Percentiles rank a stretch among this genome's conserved stretches.
Evolutionary conservation across 2,888 invertebrate species (phyloP).

Genomic region (Ischnura elegans): DNA sequence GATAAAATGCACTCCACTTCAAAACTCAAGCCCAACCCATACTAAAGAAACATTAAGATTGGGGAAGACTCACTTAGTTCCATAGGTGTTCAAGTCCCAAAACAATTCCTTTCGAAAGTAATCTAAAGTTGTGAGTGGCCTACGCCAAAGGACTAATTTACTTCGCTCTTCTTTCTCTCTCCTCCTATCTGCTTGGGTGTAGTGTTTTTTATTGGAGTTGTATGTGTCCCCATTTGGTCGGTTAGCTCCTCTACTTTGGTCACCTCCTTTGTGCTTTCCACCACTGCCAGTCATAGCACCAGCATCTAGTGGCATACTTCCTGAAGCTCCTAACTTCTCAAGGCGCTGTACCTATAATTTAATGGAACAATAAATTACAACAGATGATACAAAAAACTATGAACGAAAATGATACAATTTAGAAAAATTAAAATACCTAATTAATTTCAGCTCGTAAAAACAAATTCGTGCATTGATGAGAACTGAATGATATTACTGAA

Average conservation of each 20-base stretch:
- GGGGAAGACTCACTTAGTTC: slow-evolving; percentile 79
- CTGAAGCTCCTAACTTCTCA: slow-evolving; percentile 43
- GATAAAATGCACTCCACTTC: too few relatives aligned
- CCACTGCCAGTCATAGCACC: slow-evolving; percentile 36
- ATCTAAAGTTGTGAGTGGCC: slow-evolving; percentile 88
- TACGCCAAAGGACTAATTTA: slow-evolving; percentile 88
- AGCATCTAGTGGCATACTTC: slow-evolving; percentile 43
- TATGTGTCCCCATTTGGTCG: slow-evolving; percentile 60
- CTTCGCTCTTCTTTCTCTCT: slow-evolving; percentile 82
- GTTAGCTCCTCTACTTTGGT: slow-evolving; percentile 1
- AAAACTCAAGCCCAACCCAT: too few relatives aligned
- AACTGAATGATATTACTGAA: too few relatives aligned
- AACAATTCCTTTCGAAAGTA: slow-evolving; percentile 89
- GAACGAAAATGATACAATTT: too few relatives aligned
- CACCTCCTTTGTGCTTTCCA: slow-evolving; percentile 59
- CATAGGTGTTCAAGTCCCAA: slow-evolving; percentile 82
- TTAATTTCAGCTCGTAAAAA: too few relatives aligned
- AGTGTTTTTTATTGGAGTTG: neutral
- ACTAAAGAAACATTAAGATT: neutral
- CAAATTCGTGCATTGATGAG: too few relatives aligned
- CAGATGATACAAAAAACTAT: too few relatives aligned
- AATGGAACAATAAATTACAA: too few relatives aligned
- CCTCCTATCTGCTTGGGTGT: slow-evolving; percentile 74
- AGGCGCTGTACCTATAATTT: slow-evolving; percentile 62
- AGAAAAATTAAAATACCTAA: too few relatives aligned